phyloP scores from a whole-genome alignment of 1,140 invertebrate genomes.

The Drosophila suzukii region DNA sequence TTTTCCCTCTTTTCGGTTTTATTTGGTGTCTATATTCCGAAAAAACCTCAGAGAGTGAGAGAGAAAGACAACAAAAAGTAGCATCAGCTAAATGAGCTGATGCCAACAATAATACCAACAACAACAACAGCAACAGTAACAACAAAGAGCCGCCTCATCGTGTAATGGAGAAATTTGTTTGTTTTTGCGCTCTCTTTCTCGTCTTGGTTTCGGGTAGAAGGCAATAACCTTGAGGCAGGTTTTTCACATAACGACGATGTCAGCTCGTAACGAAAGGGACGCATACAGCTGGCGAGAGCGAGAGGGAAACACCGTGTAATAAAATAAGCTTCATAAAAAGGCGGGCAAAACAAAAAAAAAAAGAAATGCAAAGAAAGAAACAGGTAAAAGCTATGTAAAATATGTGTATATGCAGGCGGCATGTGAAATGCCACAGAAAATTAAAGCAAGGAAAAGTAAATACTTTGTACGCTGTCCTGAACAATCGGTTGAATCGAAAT shows the following conservation, averaged over 20 bases:
- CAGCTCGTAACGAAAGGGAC: conserved; percentile 25
- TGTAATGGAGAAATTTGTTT: conserved; percentile 76
- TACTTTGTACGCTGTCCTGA: conserved; percentile 22
- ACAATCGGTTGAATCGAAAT: conserved; percentile 8
- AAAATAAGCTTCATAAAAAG: conserved; percentile 57
- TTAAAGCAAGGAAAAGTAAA: conserved; percentile 21
- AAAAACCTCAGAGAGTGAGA: conserved; percentile 29
- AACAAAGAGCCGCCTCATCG: conserved; percentile 49
- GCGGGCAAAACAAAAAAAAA: conserved; percentile 19
- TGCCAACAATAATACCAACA: conserved; percentile 24
- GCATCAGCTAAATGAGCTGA: conserved; percentile 39
- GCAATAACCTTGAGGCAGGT: conserved; percentile 81
- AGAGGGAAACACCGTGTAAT: conserved; percentile 27
- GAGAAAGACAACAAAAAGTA: conserved; percentile 21
- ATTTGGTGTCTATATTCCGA: conserved; percentile 30
- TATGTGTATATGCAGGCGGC: conserved; percentile 9
- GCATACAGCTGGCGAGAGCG: not conserved
- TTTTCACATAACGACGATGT: conserved; percentile 66
- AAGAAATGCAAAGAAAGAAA: not conserved
- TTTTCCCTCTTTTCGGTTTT: conserved; percentile 29
- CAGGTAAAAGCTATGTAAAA: conserved; percentile 35
- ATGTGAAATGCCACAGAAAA: conserved; percentile 34
- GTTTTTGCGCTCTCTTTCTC: conserved; percentile 69
- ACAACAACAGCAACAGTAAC: conserved; percentile 33
- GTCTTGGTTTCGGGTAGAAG: conserved; percentile 58